Base-by-base conservation (phyloP, 2,797 vertebrate species). In the Siniperca undulata region DNA sequence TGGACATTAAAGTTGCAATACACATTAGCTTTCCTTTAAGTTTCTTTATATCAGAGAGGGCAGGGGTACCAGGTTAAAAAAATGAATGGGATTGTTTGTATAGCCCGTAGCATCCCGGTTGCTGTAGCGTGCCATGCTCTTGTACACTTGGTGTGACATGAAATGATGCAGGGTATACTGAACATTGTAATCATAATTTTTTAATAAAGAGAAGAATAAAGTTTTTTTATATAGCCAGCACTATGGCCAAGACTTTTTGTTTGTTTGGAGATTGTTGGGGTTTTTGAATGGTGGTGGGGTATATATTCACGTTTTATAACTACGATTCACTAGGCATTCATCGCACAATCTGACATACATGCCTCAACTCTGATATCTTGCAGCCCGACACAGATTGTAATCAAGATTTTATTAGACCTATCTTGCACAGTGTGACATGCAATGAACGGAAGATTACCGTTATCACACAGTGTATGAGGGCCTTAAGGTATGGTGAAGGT, bases 401-500 rank as follows among this genome's bases (percentile, higher is more conserved):
- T 53, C 30, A 64, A 24, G 55, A 59, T 78, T 78, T 74, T 61
- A 74, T 61, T 62, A 44, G 52, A 70, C 27, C 53, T 20, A 24
- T 42, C 24, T 68, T 19, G 68, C 30, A 30, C 30, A 30, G 30
- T 30, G 30, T 30, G 30, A 30, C 30, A 30, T 42, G 50, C 64
- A 58, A 27, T 44, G 17, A 58, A 71, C 55, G 30, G 55, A 80
- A 62, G 9, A 81, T 53, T n/a, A 19, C 71, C 30, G 66, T 70
- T 65, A 74, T 52, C 74, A 50, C 53, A 59, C 64, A 17, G 30
- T 24, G 71, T 60, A 19, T 52, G 20, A 73, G 56, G 70, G 58
- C 61, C 58, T 82, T 55, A 24, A 68, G 67, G 44, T 42, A 68
- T 36, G 24, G 50, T 58, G 55, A 53, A 55, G 74, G 65, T 77